These are phyloP conservation scores for Eueremaeus valkanovi DNA, from an alignment of 2,888 invertebrate species.

Conservation along the genomic window DNA sequence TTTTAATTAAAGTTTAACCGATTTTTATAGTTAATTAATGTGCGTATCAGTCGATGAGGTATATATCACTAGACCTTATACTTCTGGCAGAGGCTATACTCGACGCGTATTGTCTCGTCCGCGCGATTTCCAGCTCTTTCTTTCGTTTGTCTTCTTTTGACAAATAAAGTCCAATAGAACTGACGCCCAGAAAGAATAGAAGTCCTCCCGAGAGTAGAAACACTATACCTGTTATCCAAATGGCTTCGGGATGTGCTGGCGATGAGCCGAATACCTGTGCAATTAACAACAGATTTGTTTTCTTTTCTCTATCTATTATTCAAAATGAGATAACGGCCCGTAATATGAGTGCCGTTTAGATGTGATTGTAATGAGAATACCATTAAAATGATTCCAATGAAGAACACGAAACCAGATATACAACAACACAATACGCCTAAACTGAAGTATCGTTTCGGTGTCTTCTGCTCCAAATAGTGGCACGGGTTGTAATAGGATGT, in stretches of 20 bases:
- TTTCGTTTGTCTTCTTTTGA: slow-evolving; percentile 47
- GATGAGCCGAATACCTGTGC: slow-evolving; percentile 45
- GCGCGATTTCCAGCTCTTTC: slow-evolving; percentile 44
- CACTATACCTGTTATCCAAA: slow-evolving; percentile 48
- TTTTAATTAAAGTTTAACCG: too few species aligned
- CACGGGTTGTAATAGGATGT: slow-evolving; percentile 39
- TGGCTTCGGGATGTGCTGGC: slow-evolving; percentile 46
- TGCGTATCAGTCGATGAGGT: slow-evolving; percentile 40
- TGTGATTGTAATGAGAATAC: slow-evolving; percentile 13
- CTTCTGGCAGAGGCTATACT: slow-evolving; percentile 43
- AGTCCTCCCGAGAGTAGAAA: slow-evolving; percentile 45
- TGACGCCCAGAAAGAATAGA: slow-evolving; percentile 47
- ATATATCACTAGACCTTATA: slow-evolving; percentile 39
- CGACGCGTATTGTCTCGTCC: slow-evolving; percentile 46
- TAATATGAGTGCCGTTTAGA: not conserved
- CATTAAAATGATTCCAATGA: slow-evolving; percentile 46
- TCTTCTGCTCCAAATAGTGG: slow-evolving; percentile 39
- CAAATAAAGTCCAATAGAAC: slow-evolving; percentile 47
- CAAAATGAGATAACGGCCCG: not conserved
- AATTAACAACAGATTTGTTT: not conserved
- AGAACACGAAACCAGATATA: slow-evolving; percentile 46
- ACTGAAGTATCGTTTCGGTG: slow-evolving; percentile 46
- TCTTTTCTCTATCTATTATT: too few species aligned
- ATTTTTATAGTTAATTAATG: too few species aligned
- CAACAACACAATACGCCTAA: slow-evolving; percentile 46